Percentiles rank a stretch among this genome's conserved stretches.
Evolutionary conservation across 2,888 invertebrate species (phyloP).

Genomic region (Apotomis betuletana): DNA sequence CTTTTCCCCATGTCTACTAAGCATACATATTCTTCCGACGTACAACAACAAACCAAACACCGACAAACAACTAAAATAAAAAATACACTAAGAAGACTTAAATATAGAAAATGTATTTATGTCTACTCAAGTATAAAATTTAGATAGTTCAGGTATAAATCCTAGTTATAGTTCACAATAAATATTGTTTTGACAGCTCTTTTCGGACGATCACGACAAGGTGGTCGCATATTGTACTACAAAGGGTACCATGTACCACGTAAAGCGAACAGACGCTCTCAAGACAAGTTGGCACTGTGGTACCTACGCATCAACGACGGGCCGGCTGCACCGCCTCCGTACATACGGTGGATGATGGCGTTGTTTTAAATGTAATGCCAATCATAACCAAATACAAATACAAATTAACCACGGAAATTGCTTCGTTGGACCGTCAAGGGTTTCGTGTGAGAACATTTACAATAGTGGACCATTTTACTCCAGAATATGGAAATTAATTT

Average conservation of each 20-base stretch:
- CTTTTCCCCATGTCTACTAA: too few relatives aligned
- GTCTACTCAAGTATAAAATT: too few relatives aligned
- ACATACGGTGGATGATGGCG: neutral
- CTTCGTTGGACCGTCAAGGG: neutral
- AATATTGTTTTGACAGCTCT: neutral
- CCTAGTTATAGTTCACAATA: too few relatives aligned
- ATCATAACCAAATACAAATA: too few relatives aligned
- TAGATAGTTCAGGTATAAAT: too few relatives aligned
- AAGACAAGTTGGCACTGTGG: conserved; percentile 15
- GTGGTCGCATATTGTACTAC: conserved; percentile 4
- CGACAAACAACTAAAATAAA: too few relatives aligned
- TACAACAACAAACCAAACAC: too few relatives aligned
- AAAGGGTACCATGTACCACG: neutral
- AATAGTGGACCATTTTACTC: neutral
- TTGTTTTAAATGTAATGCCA: neutral
- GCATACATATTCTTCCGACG: too few relatives aligned
- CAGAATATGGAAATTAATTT: too few relatives aligned
- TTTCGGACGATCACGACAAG: conserved; percentile 5
- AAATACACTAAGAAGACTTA: too few relatives aligned
- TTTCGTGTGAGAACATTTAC: neutral
- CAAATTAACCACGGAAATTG: neutral
- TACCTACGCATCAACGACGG: conserved; percentile 4
- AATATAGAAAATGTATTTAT: too few relatives aligned
- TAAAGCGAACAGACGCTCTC: neutral
- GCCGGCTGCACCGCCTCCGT: neutral